These are phyloP conservation scores for Nemoura dubitans DNA, from an alignment of 2,888 invertebrate species.

Conservation along the genomic window DNA sequence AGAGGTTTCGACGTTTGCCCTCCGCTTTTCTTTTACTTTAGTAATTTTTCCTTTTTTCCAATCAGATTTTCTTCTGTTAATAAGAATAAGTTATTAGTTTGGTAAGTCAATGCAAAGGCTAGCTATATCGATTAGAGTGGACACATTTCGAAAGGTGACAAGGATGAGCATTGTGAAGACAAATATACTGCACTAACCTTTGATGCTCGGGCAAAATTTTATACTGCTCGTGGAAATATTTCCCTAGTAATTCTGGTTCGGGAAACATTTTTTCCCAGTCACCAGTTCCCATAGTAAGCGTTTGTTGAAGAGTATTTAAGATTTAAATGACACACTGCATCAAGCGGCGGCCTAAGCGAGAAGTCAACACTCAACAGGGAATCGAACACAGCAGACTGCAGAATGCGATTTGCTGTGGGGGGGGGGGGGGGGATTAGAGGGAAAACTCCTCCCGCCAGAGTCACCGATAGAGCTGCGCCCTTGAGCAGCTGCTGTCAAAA, in stretches of 20 bases:
- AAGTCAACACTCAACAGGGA: not conserved
- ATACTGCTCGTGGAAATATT: conserved; percentile 62
- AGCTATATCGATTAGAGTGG: not conserved
- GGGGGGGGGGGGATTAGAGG: not conserved
- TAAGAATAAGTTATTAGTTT: conserved; percentile 43
- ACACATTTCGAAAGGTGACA: conserved; percentile 48
- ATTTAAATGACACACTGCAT: not conserved
- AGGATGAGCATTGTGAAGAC: conserved; percentile 51
- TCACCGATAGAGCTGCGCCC: not conserved
- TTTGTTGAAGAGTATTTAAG: not conserved
- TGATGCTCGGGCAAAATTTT: conserved; percentile 61
- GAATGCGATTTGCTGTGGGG: not conserved
- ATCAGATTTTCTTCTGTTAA: conserved; percentile 60
- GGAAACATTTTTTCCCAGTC: conserved; percentile 57
- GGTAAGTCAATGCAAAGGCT: not conserved
- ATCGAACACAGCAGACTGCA: conserved; percentile 7
- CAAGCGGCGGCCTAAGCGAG: not conserved
- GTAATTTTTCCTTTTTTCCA: conserved; percentile 61
- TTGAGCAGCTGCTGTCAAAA: conserved; percentile 7
- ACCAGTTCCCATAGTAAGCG: conserved; percentile 48
- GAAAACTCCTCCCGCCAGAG: not conserved
- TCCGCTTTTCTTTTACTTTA: conserved; percentile 61
- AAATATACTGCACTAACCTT: conserved; percentile 56
- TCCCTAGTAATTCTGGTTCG: conserved; percentile 61
- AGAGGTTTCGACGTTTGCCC: conserved; percentile 53